Evolutionary conservation across 2,888 invertebrate genomes (phyloP).

Genomic region (Opisthograptis luteolata): DNA sequence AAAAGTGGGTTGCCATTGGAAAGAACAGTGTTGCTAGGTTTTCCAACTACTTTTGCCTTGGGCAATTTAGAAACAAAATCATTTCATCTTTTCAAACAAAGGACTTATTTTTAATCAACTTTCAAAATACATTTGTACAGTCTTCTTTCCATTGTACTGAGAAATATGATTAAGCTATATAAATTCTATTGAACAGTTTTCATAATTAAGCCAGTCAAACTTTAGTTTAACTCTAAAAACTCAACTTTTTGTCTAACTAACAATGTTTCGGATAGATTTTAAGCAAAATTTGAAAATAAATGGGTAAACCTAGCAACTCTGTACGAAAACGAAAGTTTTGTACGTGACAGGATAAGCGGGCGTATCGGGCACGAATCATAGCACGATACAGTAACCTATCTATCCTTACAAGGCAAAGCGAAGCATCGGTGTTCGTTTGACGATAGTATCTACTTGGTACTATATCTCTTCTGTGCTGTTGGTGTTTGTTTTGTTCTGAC

Average conservation of each 20-base stretch:
- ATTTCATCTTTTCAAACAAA: too few relatives aligned
- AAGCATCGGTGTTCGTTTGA: conserved; percentile 63
- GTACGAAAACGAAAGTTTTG: conserved; percentile 50
- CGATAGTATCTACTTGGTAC: conserved; percentile 49
- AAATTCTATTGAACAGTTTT: too few relatives aligned
- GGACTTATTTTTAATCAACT: too few relatives aligned
- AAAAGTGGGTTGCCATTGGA: conserved; percentile 37
- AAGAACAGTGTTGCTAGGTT: conserved; percentile 2
- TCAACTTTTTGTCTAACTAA: too few relatives aligned
- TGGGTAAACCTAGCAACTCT: conserved; percentile 6
- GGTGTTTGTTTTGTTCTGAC: conserved; percentile 72
- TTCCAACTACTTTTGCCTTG: background rate
- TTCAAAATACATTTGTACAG: too few relatives aligned
- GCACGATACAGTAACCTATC: conserved; percentile 32
- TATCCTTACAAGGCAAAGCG: conserved; percentile 54
- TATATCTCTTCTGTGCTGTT: conserved; percentile 26
- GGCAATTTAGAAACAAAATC: too few relatives aligned
- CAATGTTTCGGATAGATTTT: background rate
- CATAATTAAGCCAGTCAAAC: too few relatives aligned
- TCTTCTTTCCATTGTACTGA: too few relatives aligned
- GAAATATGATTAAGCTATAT: too few relatives aligned
- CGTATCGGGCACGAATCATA: conserved; percentile 30
- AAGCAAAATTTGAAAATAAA: background rate
- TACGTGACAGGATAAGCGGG: conserved; percentile 54
- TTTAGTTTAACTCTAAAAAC: too few relatives aligned